Evolutionary conservation across 2,888 invertebrate genomes (phyloP).

Genomic region (Ormyrus labotus): DNA sequence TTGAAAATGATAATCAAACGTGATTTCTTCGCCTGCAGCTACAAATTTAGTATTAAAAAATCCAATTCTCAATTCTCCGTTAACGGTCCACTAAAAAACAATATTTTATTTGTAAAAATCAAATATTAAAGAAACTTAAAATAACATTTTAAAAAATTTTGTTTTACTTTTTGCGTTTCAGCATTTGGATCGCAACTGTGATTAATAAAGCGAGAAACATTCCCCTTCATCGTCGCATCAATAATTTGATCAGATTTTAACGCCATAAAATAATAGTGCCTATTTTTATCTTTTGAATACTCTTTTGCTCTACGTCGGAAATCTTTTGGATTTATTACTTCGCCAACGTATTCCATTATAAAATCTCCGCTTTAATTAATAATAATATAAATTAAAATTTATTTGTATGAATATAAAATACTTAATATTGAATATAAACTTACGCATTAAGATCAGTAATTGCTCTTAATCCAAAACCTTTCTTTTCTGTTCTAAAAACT

Average conservation of each 20-base stretch:
- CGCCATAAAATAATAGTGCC: conserved; percentile 99
- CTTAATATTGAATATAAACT: conserved; percentile 68
- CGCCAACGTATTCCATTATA: conserved; percentile 98
- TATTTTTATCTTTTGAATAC: conserved; percentile 92
- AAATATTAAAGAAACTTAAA: background rate
- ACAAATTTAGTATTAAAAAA: conserved; percentile 95
- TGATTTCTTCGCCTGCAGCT: conserved; percentile 93
- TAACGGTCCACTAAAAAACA: conserved; percentile 86
- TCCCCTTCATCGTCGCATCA: conserved; percentile 97
- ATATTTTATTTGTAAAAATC: background rate
- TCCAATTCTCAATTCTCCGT: conserved; percentile 94
- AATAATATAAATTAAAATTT: conserved; percentile 35
- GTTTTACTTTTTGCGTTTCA: conserved; percentile 90
- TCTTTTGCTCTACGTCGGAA: conserved; percentile 91
- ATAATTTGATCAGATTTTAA: conserved; percentile 94
- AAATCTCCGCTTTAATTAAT: conserved; percentile 86
- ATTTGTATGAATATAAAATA: background rate
- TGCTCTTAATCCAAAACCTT: conserved; percentile 95
- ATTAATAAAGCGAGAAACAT: conserved; percentile 97
- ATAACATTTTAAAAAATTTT: background rate
- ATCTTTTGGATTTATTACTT: conserved; percentile 93
- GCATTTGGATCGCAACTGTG: conserved; percentile 99
- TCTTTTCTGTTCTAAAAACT: conserved; percentile 93
- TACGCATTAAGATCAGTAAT: conserved; percentile 84
- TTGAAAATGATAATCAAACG: conserved; percentile 99